Evolutionary conservation across 2,888 invertebrate genomes (phyloP).

Genomic region (Oscheius onirici): DNA sequence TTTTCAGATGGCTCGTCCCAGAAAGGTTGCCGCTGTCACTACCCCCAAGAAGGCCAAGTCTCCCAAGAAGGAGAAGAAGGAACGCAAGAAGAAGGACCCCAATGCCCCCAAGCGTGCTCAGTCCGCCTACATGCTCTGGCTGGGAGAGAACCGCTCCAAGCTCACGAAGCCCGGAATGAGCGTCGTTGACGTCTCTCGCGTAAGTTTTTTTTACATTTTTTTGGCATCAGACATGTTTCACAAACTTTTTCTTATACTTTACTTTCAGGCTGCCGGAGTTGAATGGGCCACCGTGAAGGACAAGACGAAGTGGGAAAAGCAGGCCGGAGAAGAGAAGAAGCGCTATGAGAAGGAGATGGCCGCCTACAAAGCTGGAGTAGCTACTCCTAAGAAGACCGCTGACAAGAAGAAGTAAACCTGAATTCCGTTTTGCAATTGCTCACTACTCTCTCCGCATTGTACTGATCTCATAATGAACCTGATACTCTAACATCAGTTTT

Average conservation of each 20-base stretch:
- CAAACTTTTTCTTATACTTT: neutral
- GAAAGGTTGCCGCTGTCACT: conserved; percentile 9
- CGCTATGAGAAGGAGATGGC: conserved; percentile 88
- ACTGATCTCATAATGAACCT: too few species aligned
- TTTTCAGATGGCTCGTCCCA: conserved; percentile 26
- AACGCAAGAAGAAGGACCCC: conserved; percentile 77
- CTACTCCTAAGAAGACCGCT: conserved; percentile 6
- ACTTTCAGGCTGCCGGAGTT: conserved; percentile 40
- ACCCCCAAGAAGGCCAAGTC: conserved; percentile 26
- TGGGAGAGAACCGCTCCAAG: conserved; percentile 83
- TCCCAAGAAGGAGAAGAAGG: conserved; percentile 12
- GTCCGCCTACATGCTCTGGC: conserved; percentile 92
- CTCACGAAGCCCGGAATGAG: conserved; percentile 89
- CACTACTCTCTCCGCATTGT: too few species aligned
- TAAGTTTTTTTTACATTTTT: conserved; percentile 77
- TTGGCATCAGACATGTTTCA: neutral
- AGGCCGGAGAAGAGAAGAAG: conserved; percentile 85
- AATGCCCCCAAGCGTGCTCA: conserved; percentile 88
- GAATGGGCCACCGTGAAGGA: conserved; percentile 50
- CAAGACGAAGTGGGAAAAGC: conserved; percentile 84
- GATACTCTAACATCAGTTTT: too few species aligned
- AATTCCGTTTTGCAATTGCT: too few species aligned
- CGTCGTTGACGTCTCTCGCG: conserved; percentile 90
- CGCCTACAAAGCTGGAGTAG: conserved; percentile 79
- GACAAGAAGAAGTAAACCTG: too few species aligned